Evolutionary conservation across 2,888 invertebrate species (phyloP).

Genomic region (Gisinianus flammeolus): DNA sequence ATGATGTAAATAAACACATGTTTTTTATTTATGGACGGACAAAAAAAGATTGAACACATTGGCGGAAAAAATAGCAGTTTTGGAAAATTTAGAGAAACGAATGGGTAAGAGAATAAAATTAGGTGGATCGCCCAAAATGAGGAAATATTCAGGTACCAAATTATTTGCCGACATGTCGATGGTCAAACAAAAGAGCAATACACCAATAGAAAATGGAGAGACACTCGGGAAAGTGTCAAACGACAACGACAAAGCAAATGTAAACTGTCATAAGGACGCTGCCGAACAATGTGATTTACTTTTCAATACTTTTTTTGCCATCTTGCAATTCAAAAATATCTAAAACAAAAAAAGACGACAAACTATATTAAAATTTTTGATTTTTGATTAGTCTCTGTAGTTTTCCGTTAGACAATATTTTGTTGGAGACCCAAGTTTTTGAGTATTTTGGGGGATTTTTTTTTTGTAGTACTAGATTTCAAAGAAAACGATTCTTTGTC

Average conservation of each 20-base stretch:
- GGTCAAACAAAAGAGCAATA: background rate
- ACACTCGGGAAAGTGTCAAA: background rate
- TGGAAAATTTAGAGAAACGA: conserved; percentile 1
- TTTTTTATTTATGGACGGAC: no score
- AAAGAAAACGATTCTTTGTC: background rate
- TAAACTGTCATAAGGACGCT: background rate
- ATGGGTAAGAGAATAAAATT: background rate
- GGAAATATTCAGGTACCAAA: background rate
- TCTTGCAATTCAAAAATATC: background rate
- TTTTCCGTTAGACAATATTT: background rate
- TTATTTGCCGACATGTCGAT: background rate
- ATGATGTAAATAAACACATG: background rate
- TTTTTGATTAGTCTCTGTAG: no score
- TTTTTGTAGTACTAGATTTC: conserved; percentile 17
- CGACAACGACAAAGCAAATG: background rate
- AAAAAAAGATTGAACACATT: conserved; percentile 15
- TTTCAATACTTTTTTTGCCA: background rate
- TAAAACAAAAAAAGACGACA: background rate
- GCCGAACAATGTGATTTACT: background rate
- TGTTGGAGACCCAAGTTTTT: no score
- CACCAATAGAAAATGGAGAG: background rate
- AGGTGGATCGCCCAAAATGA: conserved; percentile 15
- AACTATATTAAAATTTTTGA: background rate
- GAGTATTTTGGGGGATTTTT: no score
- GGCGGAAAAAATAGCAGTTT: background rate